Conservation (phyloP, 2,113 vertebrate species). For the Thymallus thymallus region DNA sequence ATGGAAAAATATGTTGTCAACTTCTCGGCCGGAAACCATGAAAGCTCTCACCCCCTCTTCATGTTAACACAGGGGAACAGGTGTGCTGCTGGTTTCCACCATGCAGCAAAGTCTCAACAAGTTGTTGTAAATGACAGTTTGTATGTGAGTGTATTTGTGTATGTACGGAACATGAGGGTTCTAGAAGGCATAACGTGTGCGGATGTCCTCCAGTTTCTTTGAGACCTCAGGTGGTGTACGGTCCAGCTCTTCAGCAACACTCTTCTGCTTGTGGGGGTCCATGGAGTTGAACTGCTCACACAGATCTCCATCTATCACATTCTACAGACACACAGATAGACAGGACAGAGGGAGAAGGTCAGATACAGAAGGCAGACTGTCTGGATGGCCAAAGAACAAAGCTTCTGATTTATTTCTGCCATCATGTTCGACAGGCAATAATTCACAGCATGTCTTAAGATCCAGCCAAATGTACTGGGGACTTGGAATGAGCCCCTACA, state of each 20-base stretch:
- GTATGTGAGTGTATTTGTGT: neutral
- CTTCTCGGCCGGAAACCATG: no score
- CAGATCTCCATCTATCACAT: constrained; percentile 97
- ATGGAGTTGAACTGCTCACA: constrained; percentile 99
- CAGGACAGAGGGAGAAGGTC: neutral
- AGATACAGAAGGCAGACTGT: neutral
- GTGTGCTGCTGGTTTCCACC: neutral
- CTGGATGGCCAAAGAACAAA: neutral
- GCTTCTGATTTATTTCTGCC: no score
- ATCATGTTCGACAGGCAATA: no score
- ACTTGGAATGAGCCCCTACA: no score
- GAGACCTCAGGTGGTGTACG: constrained; percentile 95
- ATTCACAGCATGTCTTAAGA: no score
- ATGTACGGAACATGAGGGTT: neutral
- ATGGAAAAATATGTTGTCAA: no score
- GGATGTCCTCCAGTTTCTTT: constrained; percentile 98
- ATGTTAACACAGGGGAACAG: neutral
- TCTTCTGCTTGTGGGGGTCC: constrained; percentile 98
- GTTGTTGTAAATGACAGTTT: no score
- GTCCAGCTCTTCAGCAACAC: constrained; percentile 94
- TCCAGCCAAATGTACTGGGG: no score
- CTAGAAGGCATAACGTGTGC: constrained; percentile 97
- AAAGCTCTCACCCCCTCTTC: neutral
- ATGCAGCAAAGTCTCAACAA: no score
- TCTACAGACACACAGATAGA: constrained; percentile 70